A percentile compares a stretch with the other conserved stretches of the same genome.
These are phyloP conservation scores for Chaetophractus vellerosus DNA, from an alignment of 2,797 vertebrate genomes.

Conservation along the genomic window DNA sequence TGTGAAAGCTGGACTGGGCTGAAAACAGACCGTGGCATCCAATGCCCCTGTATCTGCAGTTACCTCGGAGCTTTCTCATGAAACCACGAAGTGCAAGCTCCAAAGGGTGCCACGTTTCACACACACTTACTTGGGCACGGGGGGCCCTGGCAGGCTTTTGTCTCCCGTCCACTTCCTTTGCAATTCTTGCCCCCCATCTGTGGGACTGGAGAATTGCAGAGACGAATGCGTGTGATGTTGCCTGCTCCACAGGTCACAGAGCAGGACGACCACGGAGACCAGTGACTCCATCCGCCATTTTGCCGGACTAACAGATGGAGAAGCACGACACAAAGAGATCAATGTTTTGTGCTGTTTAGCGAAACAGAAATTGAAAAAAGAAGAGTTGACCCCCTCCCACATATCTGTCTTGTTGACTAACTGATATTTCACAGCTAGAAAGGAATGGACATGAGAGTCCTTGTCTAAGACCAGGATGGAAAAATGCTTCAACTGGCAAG, in stretches of 20 bases:
- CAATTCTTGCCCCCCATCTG: conserved; percentile 97
- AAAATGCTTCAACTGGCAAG: background rate
- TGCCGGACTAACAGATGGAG: conserved; percentile 92
- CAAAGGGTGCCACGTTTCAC: too few species aligned
- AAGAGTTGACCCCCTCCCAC: background rate
- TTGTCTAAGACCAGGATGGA: background rate
- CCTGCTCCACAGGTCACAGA: conserved; percentile 97
- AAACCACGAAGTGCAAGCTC: background rate
- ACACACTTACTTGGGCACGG: conserved; percentile 95
- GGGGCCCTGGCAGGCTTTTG: conserved; percentile 93
- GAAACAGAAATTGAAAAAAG: background rate
- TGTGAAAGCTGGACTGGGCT: background rate
- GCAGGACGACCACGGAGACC: conserved; percentile 99
- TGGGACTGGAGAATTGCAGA: conserved; percentile 97
- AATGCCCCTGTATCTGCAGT: background rate
- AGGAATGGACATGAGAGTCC: too few species aligned
- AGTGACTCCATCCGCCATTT: conserved; percentile 98
- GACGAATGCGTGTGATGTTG: conserved; percentile 97
- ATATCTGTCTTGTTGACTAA: background rate
- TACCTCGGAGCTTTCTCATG: background rate
- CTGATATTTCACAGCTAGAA: background rate
- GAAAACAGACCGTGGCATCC: background rate
- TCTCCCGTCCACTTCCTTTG: conserved; percentile 96
- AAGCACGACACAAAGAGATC: conserved; percentile 46
- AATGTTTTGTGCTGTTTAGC: background rate